A percentile compares a stretch with the other conserved stretches of the same genome.
phyloP scores from a whole-genome alignment of 2,113 vertebrate species.

The Brienomyrus longianalis region DNA sequence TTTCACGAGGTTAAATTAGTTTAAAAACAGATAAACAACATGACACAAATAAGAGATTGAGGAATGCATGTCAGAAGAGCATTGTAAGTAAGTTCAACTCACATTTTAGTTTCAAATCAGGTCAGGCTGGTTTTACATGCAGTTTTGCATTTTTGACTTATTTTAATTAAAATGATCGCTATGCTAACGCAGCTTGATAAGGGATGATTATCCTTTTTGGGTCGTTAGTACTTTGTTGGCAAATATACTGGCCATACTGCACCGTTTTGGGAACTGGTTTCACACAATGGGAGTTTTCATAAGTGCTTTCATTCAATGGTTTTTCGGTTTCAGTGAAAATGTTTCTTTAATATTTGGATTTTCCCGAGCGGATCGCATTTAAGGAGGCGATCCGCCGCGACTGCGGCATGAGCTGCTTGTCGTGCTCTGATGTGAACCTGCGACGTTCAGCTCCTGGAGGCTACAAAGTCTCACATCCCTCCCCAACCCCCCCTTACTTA shows the following conservation, averaged over 20 bases:
- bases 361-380: not conserved
- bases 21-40: constrained; percentile 5
- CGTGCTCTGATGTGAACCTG: not conserved
- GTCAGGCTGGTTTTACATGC: not conserved
- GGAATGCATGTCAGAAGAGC: not conserved
- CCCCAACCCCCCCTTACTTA: not conserved
- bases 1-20: constrained; percentile 3
- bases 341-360: not conserved
- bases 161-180: not conserved
- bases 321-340: not conserved
- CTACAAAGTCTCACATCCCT: not conserved
- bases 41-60: not conserved
- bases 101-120: not conserved
- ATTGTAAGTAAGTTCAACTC: not conserved
- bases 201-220: not conserved
- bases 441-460: not conserved
- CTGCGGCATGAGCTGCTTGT: not conserved
- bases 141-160: not conserved
- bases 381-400: not conserved
- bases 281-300: not conserved
- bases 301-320: not conserved
- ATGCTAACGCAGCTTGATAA: not conserved
- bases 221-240: not conserved
- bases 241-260: not conserved
- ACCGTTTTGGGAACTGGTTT: constrained; percentile 1